Base-by-base conservation (phyloP, 2,888 invertebrate species). In the Thera britannica region DNA sequence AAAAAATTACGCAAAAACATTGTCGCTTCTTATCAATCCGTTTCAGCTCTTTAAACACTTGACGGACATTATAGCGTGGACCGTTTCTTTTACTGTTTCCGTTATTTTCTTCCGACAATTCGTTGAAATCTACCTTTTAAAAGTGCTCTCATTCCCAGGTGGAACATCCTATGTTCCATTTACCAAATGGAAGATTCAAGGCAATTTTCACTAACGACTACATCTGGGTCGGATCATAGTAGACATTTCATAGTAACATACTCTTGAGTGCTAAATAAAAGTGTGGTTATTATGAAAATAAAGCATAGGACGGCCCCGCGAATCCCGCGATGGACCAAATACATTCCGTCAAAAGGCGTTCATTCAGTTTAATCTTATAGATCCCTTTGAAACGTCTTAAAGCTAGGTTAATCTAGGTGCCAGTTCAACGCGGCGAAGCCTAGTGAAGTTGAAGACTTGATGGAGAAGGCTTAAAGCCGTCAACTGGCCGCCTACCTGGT, bases 1-100 rank as follows among this genome's bases (percentile, higher is more conserved):
- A 23, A 23, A 23, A 23, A 23, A 23, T 23, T 23, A 23, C 9
- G 9, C 11, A 67, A 57, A 65, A 56, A 62, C 57, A 64, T 34
- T 56, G 55, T 65, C 54, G 66, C 60, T 69, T 58, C 59, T 72
- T 73, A 73, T 75, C 73, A 65, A 62, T 71, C 63, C 58, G 66
- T 73, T 73, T 65, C 71, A 70, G 70, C 62, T 68, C 62, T 66
- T 62, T 73, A 67, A 72, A 68, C 71, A 70, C 72, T 71, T 66
- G 65, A 71, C 71, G 64, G 70, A 64, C 73, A 65, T 66, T 61
- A 57, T 49, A 59, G 61, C 57, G 56, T 60, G 52, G 52, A 55
- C 52, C 63, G 54, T 65, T 71, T 68, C 56, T 65, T 64, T 62
- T 61, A 58, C 63, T 41, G 48, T 58, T 63, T 61, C 54, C 61